Percentiles rank a stretch among this genome's conserved stretches.
These are phyloP conservation scores for Xestia ashworthii DNA, from an alignment of 2,888 invertebrate genomes.

Conservation along the genomic window DNA sequence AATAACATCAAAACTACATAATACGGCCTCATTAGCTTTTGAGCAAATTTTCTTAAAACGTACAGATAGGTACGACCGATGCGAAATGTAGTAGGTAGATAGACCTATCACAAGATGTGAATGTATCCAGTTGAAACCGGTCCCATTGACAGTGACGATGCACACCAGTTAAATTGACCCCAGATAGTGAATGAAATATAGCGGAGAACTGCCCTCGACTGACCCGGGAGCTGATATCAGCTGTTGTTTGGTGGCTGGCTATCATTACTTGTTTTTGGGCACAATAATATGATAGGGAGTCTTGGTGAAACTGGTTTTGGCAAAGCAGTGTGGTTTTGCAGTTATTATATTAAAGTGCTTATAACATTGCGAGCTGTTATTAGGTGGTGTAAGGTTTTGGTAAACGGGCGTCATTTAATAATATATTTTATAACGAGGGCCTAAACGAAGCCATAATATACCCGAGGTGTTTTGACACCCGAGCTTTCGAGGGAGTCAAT, in stretches of 20 bases:
- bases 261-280: slow-evolving; percentile 49
- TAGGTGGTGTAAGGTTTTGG: not conserved
- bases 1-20: too few species aligned
- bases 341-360: not conserved
- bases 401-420: too few species aligned
- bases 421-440: too few species aligned
- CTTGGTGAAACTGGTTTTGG: slow-evolving; percentile 13
- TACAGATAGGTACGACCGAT: not conserved
- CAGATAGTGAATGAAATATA: slow-evolving; percentile 64
- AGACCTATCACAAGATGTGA: slow-evolving; percentile 21
- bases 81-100: slow-evolving; percentile 19
- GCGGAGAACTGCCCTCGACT: slow-evolving; percentile 55
- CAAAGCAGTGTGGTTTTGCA: slow-evolving; percentile 16
- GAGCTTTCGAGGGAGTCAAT: too few species aligned
- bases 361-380: slow-evolving; percentile 8
- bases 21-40: too few species aligned
- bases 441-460: too few species aligned
- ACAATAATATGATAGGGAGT: slow-evolving; percentile 29
- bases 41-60: slow-evolving; percentile 6
- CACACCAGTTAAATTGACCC: slow-evolving; percentile 55
- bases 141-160: slow-evolving; percentile 49
- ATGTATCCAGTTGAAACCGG: slow-evolving; percentile 47
- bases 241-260: slow-evolving; percentile 55
- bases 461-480: too few species aligned
- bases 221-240: slow-evolving; percentile 57